Evolutionary conservation across 1,140 invertebrate genomes (phyloP).

Genomic region (Zaprionus gabonicus): DNA sequence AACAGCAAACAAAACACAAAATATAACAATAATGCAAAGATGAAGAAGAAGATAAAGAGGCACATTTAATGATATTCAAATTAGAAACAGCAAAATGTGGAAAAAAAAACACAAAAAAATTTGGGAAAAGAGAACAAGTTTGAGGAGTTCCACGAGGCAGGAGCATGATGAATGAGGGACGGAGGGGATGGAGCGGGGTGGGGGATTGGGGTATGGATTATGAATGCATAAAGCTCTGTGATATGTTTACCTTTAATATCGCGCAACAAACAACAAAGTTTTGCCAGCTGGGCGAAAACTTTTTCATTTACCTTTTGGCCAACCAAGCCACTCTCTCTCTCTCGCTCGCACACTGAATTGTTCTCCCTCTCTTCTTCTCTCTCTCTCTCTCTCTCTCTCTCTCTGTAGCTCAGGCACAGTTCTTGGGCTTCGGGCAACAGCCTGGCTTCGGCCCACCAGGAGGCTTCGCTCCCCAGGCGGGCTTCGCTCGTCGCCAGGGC

Average conservation of each 20-base stretch:
- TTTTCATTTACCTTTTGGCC: conserved; percentile 36
- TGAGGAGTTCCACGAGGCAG: conserved; percentile 18
- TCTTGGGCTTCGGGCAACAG: conserved; percentile 15
- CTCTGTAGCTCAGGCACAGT: conserved; percentile 38
- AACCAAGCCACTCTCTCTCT: background rate
- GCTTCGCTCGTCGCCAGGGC: conserved; percentile 36
- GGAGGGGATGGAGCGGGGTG: too few species aligned
- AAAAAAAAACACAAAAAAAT: conserved; percentile 9
- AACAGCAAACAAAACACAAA: conserved; percentile 20
- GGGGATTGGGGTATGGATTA: conserved; percentile 34
- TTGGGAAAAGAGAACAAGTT: conserved; percentile 56
- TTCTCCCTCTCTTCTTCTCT: background rate
- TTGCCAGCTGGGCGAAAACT: conserved; percentile 37
- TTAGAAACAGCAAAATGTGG: conserved; percentile 44
- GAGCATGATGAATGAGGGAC: too few species aligned
- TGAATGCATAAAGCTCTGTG: conserved; percentile 55
- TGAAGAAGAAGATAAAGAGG: background rate
- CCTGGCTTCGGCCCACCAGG: background rate
- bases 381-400: background rate
- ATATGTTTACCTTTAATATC: conserved; percentile 64
- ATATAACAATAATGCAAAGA: conserved; percentile 32
- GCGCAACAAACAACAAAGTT: conserved; percentile 49
- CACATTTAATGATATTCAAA: conserved; percentile 63
- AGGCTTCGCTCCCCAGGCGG: conserved; percentile 1
- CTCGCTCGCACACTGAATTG: background rate